A percentile compares a stretch with the other conserved stretches of the same genome.
phyloP scores from a whole-genome alignment of 2,888 invertebrate species.

The Ichneumoninae sp. region DNA sequence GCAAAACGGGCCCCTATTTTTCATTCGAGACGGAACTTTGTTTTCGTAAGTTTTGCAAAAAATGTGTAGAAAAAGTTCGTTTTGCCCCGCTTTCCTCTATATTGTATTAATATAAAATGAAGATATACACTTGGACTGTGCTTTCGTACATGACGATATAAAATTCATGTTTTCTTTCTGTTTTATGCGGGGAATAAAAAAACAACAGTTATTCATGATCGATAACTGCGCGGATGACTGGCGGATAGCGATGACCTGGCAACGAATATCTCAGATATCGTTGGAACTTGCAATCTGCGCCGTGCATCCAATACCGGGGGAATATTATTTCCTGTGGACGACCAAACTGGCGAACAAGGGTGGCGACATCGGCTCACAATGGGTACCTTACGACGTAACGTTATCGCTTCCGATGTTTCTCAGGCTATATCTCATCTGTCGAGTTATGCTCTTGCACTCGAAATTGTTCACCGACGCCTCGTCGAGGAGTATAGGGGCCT shows the following conservation, averaged over 20 bases:
- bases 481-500: slow-evolving; percentile 98
- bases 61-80: too few species aligned
- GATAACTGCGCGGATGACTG: slow-evolving; percentile 99
- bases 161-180: slow-evolving; percentile 45
- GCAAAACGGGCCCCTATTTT: too few species aligned
- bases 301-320: slow-evolving; percentile 98
- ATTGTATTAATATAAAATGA: background rate
- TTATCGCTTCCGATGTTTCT: slow-evolving; percentile 99
- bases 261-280: slow-evolving; percentile 96
- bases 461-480: slow-evolving; percentile 99
- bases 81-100: too few species aligned
- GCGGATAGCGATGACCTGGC: slow-evolving; percentile 99
- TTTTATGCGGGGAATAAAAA: slow-evolving; percentile 22
- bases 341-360: slow-evolving; percentile 96
- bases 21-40: background rate
- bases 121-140: background rate
- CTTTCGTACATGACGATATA: background rate
- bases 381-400: slow-evolving; percentile 98
- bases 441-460: slow-evolving; percentile 99
- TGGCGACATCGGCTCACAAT: slow-evolving; percentile 86
- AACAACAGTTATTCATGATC: slow-evolving; percentile 98
- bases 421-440: slow-evolving; percentile 99
- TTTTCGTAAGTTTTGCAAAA: too few species aligned
- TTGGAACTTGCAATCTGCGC: slow-evolving; percentile 98
- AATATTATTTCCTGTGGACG: slow-evolving; percentile 98